Evolutionary conservation across 2,797 vertebrate species (phyloP).

Genomic region (Lagocephalus sceleratus): DNA sequence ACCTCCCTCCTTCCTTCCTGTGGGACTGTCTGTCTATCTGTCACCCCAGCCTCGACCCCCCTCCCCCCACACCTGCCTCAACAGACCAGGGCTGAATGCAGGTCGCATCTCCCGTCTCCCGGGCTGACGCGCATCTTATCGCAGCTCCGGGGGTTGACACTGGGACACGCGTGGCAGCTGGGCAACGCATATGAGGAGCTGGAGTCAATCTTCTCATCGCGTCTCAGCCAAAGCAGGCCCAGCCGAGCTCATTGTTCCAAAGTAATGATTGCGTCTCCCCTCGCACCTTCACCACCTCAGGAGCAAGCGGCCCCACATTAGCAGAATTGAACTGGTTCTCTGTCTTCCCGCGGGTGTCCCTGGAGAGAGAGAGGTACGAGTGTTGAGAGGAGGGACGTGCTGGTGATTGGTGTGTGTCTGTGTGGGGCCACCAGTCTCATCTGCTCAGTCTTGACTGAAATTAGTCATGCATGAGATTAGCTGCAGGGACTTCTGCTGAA

Average conservation of each 20-base stretch:
- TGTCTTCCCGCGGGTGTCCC: slow-evolving; percentile 31
- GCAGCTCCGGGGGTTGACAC: slow-evolving; percentile 42
- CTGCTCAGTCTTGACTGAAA: slow-evolving; percentile 45
- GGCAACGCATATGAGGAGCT: slow-evolving; percentile 10
- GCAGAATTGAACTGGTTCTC: slow-evolving; percentile 29
- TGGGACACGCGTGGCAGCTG: slow-evolving; percentile 38
- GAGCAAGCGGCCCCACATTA: slow-evolving; percentile 31
- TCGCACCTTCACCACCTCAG: slow-evolving; percentile 36
- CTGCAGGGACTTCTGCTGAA: slow-evolving; percentile 44
- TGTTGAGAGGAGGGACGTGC: background rate
- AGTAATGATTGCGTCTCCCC: slow-evolving; percentile 32
- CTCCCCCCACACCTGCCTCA: slow-evolving; percentile 10
- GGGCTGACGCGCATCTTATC: slow-evolving; percentile 54
- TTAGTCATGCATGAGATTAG: slow-evolving; percentile 64
- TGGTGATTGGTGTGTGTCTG: background rate
- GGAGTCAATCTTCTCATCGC: slow-evolving; percentile 10
- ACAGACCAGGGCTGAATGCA: slow-evolving; percentile 31
- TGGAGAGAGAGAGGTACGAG: background rate
- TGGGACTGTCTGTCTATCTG: slow-evolving; percentile 21
- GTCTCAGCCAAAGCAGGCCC: background rate
- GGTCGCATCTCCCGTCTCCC: slow-evolving; percentile 41
- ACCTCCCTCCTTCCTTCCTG: background rate
- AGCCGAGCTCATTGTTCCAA: slow-evolving; percentile 41
- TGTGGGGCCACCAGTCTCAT: slow-evolving; percentile 33
- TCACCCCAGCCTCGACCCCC: background rate